Evolutionary conservation across 2,888 invertebrate species (phyloP).

Genomic region (Pimpla rufipes): DNA sequence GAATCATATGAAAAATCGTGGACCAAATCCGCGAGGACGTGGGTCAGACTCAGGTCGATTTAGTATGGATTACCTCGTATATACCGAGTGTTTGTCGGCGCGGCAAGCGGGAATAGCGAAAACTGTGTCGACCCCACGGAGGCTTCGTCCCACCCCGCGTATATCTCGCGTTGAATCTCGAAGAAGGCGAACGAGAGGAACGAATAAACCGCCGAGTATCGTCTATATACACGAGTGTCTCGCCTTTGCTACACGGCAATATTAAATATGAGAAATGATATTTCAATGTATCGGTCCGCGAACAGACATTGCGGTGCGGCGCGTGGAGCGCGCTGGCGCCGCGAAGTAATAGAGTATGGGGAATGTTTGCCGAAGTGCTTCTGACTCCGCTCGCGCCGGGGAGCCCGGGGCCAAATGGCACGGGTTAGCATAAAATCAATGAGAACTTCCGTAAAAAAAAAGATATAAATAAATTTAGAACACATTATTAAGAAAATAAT

Average conservation of each 20-base stretch:
- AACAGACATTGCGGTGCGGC: slow-evolving; percentile 36
- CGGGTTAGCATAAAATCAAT: neutral
- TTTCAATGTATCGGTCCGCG: slow-evolving; percentile 78
- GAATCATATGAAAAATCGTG: too few species aligned
- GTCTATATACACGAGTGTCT: neutral
- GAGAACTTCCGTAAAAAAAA: too few species aligned
- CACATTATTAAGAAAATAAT: neutral
- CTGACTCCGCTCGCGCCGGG: neutral
- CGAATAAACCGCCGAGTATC: slow-evolving; percentile 10
- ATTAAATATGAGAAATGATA: slow-evolving; percentile 79
- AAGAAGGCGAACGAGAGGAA: slow-evolving; percentile 12
- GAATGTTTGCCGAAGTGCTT: slow-evolving; percentile 61
- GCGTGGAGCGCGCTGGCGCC: slow-evolving; percentile 4
- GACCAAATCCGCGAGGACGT: too few species aligned
- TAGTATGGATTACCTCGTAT: too few species aligned
- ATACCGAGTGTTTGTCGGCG: neutral
- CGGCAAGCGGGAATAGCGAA: slow-evolving; percentile 12
- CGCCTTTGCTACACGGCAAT: slow-evolving; percentile 67
- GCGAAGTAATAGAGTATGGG: slow-evolving; percentile 10
- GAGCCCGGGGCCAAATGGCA: slow-evolving; percentile 6
- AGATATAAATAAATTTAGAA: neutral
- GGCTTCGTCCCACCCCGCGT: slow-evolving; percentile 10
- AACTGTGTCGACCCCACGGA: slow-evolving; percentile 51
- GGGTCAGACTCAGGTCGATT: too few species aligned
- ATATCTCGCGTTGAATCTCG: slow-evolving; percentile 31